Percentiles rank a stretch among this genome's conserved stretches.
Evolutionary conservation across 1,140 invertebrate genomes (phyloP).

Genomic region (Atta texana): DNA sequence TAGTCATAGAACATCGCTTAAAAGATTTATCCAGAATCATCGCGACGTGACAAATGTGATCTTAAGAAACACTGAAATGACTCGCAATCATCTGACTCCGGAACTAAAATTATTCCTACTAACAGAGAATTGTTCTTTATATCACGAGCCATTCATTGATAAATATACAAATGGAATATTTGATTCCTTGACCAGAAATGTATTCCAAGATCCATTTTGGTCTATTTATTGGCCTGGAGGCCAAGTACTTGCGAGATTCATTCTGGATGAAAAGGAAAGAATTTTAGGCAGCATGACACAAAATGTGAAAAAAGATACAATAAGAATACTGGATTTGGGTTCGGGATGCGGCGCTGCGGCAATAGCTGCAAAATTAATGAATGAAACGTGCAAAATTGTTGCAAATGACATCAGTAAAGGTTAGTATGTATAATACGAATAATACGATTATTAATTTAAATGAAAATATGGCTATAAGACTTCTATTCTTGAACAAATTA

Average conservation of each 20-base stretch:
- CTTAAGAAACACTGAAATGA: conserved; percentile 73
- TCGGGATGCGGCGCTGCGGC: conserved; percentile 84
- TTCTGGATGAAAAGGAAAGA: conserved; percentile 73
- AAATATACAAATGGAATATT: conserved; percentile 78
- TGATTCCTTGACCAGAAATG: conserved; percentile 52
- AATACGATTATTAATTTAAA: not conserved
- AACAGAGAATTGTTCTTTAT: conserved; percentile 86
- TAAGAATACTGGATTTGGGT: conserved; percentile 83
- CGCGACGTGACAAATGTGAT: conserved; percentile 59
- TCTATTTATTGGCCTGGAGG: conserved; percentile 89
- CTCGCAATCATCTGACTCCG: conserved; percentile 86
- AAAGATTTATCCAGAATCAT: not conserved
- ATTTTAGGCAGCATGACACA: conserved; percentile 5
- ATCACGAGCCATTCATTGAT: conserved; percentile 77
- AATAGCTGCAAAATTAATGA: conserved; percentile 81
- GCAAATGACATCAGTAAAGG: conserved; percentile 87
- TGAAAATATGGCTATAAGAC: not conserved
- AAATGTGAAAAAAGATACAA: not conserved
- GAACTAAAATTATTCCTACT: conserved; percentile 87
- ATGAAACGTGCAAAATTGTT: conserved; percentile 79
- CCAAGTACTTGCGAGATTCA: conserved; percentile 86
- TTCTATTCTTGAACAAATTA: not conserved
- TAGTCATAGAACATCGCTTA: not conserved
- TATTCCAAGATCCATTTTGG: conserved; percentile 86
- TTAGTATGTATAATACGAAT: conserved; percentile 52